These are phyloP conservation scores for Malacoctenus gilli DNA, from an alignment of 2,797 vertebrate species.

Conservation along the genomic window DNA sequence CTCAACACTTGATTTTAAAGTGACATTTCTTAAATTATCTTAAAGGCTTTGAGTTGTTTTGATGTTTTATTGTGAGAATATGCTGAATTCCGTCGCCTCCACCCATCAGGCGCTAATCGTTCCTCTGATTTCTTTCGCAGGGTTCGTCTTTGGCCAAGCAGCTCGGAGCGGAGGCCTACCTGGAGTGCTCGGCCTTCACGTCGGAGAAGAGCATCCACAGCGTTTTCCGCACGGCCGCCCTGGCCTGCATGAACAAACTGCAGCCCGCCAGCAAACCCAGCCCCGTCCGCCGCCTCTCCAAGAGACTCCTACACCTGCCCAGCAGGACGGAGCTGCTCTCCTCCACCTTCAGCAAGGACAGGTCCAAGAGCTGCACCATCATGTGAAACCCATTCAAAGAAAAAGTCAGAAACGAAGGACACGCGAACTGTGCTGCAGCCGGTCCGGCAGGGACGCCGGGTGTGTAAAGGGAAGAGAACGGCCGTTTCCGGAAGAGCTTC, in stretches of 20 bases:
- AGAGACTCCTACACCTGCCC: conserved; percentile 91
- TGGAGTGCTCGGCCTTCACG: conserved; percentile 95
- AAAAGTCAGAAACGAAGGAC: conserved; percentile 14
- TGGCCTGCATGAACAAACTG: conserved; percentile 87
- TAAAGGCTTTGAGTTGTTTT: too few species aligned
- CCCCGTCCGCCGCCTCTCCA: conserved; percentile 88
- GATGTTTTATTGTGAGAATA: too few species aligned
- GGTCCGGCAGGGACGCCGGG: conserved; percentile 27
- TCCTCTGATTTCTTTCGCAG: conserved; percentile 61
- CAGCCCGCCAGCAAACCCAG: conserved; percentile 80
- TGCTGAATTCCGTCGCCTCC: too few species aligned
- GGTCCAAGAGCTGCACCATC: conserved; percentile 91
- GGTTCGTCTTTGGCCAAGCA: conserved; percentile 90
- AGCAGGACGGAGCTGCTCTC: conserved; percentile 90
- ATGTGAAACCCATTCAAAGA: conserved; percentile 82
- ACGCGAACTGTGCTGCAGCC: conserved; percentile 15
- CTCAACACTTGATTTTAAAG: too few species aligned
- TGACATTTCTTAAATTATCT: too few species aligned
- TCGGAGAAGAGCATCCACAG: conserved; percentile 96
- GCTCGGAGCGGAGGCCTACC: conserved; percentile 89
- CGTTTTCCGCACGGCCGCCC: conserved; percentile 88
- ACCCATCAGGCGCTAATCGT: too few species aligned
- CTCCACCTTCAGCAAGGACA: conserved; percentile 92
- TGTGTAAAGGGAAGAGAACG: conserved; percentile 48
- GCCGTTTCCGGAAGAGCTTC: too few species aligned